These are phyloP conservation scores for Drosophila macrospina DNA, from an alignment of 2,888 invertebrate species.

Conservation along the genomic window DNA sequence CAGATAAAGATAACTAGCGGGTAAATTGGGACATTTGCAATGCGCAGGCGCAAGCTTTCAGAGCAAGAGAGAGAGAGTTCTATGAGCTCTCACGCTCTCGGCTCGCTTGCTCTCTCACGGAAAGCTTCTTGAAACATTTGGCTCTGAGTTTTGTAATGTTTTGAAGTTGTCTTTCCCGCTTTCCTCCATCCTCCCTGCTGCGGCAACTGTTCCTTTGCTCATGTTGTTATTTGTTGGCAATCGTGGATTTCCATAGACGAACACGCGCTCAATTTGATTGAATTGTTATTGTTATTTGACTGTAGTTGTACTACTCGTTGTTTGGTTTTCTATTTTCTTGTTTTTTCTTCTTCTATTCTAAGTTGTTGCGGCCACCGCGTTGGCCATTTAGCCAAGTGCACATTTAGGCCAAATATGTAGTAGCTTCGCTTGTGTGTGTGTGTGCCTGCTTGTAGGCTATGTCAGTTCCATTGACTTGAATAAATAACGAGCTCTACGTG, in stretches of 20 bases:
- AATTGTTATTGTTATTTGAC: constrained; percentile 72
- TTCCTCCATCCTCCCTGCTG: neutral
- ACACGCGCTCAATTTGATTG: constrained; percentile 70
- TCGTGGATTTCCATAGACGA: constrained; percentile 63
- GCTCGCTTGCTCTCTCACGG: neutral
- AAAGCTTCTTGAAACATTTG: constrained; percentile 54
- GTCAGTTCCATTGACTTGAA: constrained; percentile 67
- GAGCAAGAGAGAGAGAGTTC: constrained; percentile 3
- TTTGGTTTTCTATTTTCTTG: constrained; percentile 20
- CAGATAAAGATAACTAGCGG: constrained; percentile 58
- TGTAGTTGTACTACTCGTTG: constrained; percentile 34
- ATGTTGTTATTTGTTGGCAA: constrained; percentile 50
- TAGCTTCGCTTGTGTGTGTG: constrained; percentile 28
- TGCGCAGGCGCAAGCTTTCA: constrained; percentile 44
- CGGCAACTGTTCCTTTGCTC: neutral
- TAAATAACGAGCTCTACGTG: constrained; percentile 71
- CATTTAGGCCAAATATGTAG: constrained; percentile 68
- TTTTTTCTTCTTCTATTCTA: constrained; percentile 20
- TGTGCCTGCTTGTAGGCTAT: constrained; percentile 30
- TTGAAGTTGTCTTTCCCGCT: constrained; percentile 23
- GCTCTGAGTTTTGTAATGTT: constrained; percentile 32
- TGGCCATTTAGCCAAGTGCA: constrained; percentile 67
- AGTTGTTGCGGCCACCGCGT: constrained; percentile 50
- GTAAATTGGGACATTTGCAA: constrained; percentile 48
- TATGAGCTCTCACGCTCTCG: neutral